Conservation (phyloP, 2,888 invertebrate genomes). For the Rambutsinella grinnellia region DNA sequence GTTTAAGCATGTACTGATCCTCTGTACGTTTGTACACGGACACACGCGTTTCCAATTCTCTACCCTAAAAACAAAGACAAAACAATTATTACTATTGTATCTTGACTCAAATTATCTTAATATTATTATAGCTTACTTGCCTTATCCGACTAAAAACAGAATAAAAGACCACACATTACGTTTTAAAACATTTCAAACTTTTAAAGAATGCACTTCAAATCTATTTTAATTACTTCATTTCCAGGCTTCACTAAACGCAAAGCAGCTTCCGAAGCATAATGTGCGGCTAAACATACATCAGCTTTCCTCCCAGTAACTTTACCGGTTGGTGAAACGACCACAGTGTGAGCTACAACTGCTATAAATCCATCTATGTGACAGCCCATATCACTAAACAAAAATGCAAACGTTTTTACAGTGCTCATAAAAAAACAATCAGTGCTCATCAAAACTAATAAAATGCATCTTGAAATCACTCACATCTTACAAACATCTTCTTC, state of each 20-base stretch:
- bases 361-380: slow-evolving; percentile 99
- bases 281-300: slow-evolving; percentile 95
- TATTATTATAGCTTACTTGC: no score
- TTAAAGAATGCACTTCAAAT: not conserved
- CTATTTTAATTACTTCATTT: slow-evolving; percentile 77
- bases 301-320: slow-evolving; percentile 91
- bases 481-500: slow-evolving; percentile 97
- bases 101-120: not conserved
- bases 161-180: slow-evolving; percentile 17
- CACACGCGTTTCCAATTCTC: slow-evolving; percentile 93
- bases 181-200: not conserved
- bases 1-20: slow-evolving; percentile 94
- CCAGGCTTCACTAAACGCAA: slow-evolving; percentile 91
- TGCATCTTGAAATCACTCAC: slow-evolving; percentile 73
- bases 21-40: slow-evolving; percentile 99
- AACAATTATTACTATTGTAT: not conserved
- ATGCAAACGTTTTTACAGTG: slow-evolving; percentile 2
- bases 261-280: slow-evolving; percentile 96
- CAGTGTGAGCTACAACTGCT: slow-evolving; percentile 96
- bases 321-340: slow-evolving; percentile 82
- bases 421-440: no score
- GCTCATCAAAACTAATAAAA: no score
- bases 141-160: slow-evolving; percentile 80
- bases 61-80: slow-evolving; percentile 74
- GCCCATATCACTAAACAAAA: slow-evolving; percentile 86